Conservation (phyloP, 2,113 vertebrate species). For the Tachysurus fulvidraco region DNA sequence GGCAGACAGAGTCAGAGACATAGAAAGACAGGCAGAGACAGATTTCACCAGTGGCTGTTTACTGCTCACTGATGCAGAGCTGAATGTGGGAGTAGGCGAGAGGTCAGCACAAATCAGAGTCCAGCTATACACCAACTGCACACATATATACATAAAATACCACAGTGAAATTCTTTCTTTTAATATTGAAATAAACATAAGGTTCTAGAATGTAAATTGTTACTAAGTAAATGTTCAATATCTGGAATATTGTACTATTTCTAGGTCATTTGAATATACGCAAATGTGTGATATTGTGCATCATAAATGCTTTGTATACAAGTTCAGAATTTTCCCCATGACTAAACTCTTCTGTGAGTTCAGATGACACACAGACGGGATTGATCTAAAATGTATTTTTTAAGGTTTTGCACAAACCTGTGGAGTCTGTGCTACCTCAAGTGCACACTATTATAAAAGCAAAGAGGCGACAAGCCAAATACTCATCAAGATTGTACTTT, state of each 20-base stretch:
- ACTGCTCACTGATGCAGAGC: slow-evolving; percentile 41
- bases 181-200: too few species aligned
- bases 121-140: not conserved
- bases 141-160: not conserved
- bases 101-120: slow-evolving; percentile 27
- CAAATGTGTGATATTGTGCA: not conserved
- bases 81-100: slow-evolving; percentile 26
- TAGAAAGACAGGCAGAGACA: slow-evolving; percentile 20
- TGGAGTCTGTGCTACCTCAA: not conserved
- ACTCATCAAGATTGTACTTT: not conserved
- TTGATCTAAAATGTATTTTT: not conserved
- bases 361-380: not conserved
- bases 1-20: slow-evolving; percentile 8
- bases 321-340: not conserved
- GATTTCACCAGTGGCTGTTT: slow-evolving; percentile 33
- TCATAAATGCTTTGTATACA: not conserved
- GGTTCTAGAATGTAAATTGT: not conserved
- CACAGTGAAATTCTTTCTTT: not conserved
- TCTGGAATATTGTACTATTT: not conserved
- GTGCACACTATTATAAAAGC: not conserved
- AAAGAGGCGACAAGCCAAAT: not conserved
- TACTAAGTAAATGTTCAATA: not conserved
- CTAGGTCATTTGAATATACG: not conserved
- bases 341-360: not conserved
- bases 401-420: not conserved